Conservation (phyloP, 1,140 invertebrate genomes). For the Ceratina calcarata region DNA sequence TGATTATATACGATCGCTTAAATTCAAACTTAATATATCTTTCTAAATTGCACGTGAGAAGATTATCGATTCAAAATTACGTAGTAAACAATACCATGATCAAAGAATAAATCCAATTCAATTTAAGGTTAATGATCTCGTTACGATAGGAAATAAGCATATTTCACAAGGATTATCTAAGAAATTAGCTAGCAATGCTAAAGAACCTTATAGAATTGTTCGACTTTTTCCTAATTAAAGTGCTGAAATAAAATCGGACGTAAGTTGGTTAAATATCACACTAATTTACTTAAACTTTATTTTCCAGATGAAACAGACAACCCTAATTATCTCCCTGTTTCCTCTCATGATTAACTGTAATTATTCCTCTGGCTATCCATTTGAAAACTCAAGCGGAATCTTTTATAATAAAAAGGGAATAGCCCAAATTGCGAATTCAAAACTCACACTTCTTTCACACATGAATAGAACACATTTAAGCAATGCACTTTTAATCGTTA, state of each 20-base stretch:
- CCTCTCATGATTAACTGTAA: not conserved
- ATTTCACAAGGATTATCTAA: not conserved
- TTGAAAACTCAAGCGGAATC: too few relatives aligned
- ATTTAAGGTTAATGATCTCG: not conserved
- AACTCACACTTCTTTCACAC: too few relatives aligned
- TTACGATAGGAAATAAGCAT: not conserved
- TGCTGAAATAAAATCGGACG: not conserved
- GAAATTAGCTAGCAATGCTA: not conserved
- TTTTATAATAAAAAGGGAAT: too few relatives aligned
- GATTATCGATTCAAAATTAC: not conserved
- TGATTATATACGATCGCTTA: not conserved
- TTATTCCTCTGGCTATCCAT: too few relatives aligned
- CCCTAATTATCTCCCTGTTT: too few relatives aligned
- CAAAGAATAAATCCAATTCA: not conserved
- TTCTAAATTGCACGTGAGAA: not conserved
- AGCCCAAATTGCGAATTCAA: too few relatives aligned
- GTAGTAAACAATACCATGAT: not conserved
- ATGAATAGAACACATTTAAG: too few relatives aligned
- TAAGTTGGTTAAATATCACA: not conserved
- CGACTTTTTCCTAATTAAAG: not conserved
- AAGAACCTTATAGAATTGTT: not conserved
- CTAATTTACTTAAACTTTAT: not conserved
- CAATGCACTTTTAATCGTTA: too few relatives aligned
- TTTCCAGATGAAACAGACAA: not conserved
- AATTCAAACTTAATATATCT: not conserved